A percentile compares a stretch with the other conserved stretches of the same genome.
phyloP scores from a whole-genome alignment of 2,888 invertebrate species.

The Alloscopus bannaensis region DNA sequence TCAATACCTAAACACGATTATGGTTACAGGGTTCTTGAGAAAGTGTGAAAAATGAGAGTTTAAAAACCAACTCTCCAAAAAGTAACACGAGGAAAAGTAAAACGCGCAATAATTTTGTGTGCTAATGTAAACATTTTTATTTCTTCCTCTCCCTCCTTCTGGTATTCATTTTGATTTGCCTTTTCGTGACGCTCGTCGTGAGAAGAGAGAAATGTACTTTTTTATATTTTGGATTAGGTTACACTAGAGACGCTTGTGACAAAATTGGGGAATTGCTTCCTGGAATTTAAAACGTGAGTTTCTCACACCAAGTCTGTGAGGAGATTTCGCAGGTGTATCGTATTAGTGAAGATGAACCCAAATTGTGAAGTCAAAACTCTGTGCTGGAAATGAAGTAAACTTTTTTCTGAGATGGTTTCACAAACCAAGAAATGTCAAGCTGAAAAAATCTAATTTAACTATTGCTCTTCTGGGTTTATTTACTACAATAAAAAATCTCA shows the following conservation, averaged over 20 bases:
- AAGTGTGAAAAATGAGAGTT: conserved; percentile 29
- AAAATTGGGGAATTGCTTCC: neutral
- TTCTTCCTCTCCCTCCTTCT: too few species aligned
- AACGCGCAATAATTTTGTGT: neutral
- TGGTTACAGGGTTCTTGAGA: conserved; percentile 4
- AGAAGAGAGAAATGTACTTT: neutral
- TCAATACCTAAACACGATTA: too few species aligned
- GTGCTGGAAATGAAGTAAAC: too few species aligned
- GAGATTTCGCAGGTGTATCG: too few species aligned
- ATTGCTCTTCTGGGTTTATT: conserved; percentile 51
- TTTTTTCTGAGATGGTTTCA: too few species aligned
- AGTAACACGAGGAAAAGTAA: conserved; percentile 9
- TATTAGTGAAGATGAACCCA: too few species aligned
- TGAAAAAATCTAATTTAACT: too few species aligned
- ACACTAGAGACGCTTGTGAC: neutral
- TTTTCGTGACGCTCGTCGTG: neutral
- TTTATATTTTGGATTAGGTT: conserved; percentile 15
- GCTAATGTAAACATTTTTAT: conserved; percentile 41
- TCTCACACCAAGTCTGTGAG: too few species aligned
- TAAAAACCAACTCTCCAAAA: conserved; percentile 27
- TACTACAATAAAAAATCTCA: conserved; percentile 44
- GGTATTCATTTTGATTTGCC: conserved; percentile 19
- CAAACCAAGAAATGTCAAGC: neutral
- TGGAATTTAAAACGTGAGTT: too few species aligned
- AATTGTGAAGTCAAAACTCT: too few species aligned